Evolutionary conservation across 2,888 invertebrate genomes (phyloP).

Genomic region (Steinernema carpocapsae): DNA sequence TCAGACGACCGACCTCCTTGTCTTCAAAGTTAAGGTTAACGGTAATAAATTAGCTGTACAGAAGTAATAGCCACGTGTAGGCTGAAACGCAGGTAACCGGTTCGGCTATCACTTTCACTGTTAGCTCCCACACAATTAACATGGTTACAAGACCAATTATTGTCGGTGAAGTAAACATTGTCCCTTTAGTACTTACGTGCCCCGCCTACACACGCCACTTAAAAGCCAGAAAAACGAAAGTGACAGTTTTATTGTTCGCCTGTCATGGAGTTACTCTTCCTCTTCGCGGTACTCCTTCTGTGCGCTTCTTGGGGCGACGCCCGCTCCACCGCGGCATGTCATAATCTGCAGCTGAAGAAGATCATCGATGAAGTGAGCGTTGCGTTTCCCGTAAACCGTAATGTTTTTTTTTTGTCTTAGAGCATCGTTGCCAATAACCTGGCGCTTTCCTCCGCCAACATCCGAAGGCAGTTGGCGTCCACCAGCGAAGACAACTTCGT

Average conservation of each 20-base stretch:
- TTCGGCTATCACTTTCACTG: slow-evolving; percentile 23
- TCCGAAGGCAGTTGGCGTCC: slow-evolving; percentile 4
- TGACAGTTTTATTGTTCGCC: slow-evolving; percentile 22
- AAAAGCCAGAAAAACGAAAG: slow-evolving; percentile 9
- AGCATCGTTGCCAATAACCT: slow-evolving; percentile 22
- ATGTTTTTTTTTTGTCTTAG: not conserved
- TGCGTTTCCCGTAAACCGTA: not conserved
- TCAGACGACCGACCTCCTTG: too few relatives aligned
- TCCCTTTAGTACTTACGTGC: not conserved
- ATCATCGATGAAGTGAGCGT: slow-evolving; percentile 10
- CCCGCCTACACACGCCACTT: slow-evolving; percentile 26
- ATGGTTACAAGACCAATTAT: slow-evolving; percentile 35
- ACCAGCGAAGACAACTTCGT: not conserved
- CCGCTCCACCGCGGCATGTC: slow-evolving; percentile 4
- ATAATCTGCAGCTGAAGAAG: not conserved
- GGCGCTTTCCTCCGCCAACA: slow-evolving; percentile 15
- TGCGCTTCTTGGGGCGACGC: not conserved
- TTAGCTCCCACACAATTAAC: slow-evolving; percentile 23
- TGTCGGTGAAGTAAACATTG: slow-evolving; percentile 31
- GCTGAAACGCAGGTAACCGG: not conserved
- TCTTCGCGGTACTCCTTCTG: not conserved
- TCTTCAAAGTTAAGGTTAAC: slow-evolving; percentile 28
- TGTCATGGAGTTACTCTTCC: slow-evolving; percentile 17
- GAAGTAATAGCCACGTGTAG: not conserved
- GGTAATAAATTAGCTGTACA: slow-evolving; percentile 25